These are phyloP conservation scores for Euzetes globulus DNA, from an alignment of 2,888 invertebrate genomes.

Conservation along the genomic window DNA sequence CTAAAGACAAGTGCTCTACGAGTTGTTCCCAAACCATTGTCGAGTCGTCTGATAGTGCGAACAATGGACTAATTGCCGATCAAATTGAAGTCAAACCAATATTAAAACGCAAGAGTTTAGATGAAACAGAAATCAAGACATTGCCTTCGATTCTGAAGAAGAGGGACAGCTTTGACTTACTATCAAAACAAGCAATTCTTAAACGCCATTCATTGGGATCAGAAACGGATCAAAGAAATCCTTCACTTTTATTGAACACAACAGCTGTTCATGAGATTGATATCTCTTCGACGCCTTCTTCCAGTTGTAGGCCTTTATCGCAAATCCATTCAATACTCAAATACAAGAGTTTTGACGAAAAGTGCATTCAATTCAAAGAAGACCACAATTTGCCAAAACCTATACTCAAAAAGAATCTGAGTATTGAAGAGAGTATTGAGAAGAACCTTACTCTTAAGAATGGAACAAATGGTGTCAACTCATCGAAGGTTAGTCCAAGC, in stretches of 20 bases:
- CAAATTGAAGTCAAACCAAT: conserved; percentile 30
- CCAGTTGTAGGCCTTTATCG: conserved; percentile 12
- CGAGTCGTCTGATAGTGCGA: background rate
- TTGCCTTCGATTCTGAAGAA: conserved; percentile 35
- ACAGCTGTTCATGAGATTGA: background rate
- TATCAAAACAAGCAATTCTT: background rate
- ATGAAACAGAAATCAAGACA: conserved; percentile 9
- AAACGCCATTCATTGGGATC: conserved; percentile 22
- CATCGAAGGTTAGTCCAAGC: background rate
- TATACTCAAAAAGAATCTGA: conserved; percentile 32
- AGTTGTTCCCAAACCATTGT: background rate
- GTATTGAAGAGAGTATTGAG: conserved; percentile 25
- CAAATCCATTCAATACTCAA: conserved; percentile 15
- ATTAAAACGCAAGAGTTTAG: conserved; percentile 31
- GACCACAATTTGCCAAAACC: conserved; percentile 21
- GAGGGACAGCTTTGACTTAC: conserved; percentile 25
- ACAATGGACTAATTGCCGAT: background rate
- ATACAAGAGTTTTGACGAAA: conserved; percentile 20
- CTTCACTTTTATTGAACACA: background rate
- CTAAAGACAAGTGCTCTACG: background rate
- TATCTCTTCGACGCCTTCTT: conserved; percentile 10
- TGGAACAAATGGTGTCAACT: background rate
- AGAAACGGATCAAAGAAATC: conserved; percentile 11
- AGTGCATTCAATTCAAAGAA: background rate
- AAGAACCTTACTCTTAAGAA: background rate